phyloP scores from a whole-genome alignment of 2,888 invertebrate genomes.

The Trachelus tabidus region DNA sequence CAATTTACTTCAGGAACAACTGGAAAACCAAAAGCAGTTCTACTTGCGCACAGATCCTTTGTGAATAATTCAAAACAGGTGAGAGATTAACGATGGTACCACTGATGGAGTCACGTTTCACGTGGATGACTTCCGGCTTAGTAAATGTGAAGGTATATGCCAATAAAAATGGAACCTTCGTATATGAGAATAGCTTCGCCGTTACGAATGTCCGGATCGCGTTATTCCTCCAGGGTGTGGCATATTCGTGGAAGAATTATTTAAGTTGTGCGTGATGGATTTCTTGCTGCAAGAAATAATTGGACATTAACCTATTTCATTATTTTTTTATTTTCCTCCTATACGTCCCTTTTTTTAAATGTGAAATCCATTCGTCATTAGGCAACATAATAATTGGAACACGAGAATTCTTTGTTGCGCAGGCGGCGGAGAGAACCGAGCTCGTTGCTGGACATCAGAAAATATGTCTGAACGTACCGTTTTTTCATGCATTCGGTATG shows the following conservation, averaged over 20 bases:
- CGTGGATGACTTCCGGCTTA: neutral
- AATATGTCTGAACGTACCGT: conserved; percentile 77
- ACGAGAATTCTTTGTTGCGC: neutral
- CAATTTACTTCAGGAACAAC: conserved; percentile 90
- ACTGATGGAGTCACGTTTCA: neutral
- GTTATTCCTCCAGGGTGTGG: neutral
- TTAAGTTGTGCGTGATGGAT: neutral
- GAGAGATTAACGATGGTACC: conserved; percentile 59
- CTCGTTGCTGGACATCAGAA: conserved; percentile 67
- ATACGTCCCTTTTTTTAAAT: too few species aligned
- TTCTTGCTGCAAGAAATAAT: neutral
- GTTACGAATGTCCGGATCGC: neutral
- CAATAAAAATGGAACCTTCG: neutral
- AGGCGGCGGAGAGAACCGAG: conserved; percentile 60
- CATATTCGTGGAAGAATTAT: neutral
- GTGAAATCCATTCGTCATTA: neutral
- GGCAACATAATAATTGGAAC: neutral
- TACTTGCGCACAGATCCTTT: conserved; percentile 77
- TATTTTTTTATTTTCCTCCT: neutral
- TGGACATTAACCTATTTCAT: neutral
- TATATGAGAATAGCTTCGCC: neutral
- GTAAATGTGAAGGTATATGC: neutral
- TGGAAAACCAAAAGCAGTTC: conserved; percentile 81
- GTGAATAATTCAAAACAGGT: conserved; percentile 81
- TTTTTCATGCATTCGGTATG: conserved; percentile 87